Conservation (phyloP, 1,140 invertebrate genomes). For the Drosophila littoralis region DNA sequence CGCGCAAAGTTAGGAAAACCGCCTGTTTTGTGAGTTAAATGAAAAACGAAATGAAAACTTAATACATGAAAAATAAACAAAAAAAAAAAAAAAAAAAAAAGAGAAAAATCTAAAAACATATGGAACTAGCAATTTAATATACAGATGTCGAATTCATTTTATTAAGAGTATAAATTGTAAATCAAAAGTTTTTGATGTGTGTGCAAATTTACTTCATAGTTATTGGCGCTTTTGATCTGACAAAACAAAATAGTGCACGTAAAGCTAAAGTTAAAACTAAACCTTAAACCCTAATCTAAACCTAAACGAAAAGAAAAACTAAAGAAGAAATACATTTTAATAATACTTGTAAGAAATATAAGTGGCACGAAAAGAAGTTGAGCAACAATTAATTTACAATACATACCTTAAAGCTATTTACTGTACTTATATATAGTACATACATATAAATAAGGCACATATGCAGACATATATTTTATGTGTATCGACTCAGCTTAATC, state of each 20-base stretch:
- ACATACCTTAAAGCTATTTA: constrained; percentile 74
- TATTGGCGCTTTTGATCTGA: constrained; percentile 69
- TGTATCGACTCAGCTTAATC: constrained; percentile 76
- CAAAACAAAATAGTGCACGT: constrained; percentile 42
- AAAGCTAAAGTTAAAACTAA: constrained; percentile 42
- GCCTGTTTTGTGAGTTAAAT: constrained; percentile 4
- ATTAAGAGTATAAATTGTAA: constrained; percentile 49
- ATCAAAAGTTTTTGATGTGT: constrained; percentile 53
- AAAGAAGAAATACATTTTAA: constrained; percentile 54
- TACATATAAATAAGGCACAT: constrained; percentile 40
- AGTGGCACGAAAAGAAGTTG: constrained; percentile 37
- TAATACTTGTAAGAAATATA: constrained; percentile 39
- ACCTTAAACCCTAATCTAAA: neutral
- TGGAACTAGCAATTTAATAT: constrained; percentile 12
- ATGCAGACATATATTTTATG: constrained; percentile 52
- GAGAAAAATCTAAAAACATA: constrained; percentile 9
- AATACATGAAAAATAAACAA: neutral
- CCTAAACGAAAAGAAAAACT: constrained; percentile 33
- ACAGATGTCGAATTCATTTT: constrained; percentile 52
- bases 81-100: constrained; percentile 2
- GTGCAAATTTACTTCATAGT: constrained; percentile 73
- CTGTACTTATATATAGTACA: constrained; percentile 54
- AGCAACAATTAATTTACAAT: constrained; percentile 65
- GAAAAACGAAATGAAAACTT: constrained; percentile 8
- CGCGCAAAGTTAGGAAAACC: neutral